These are phyloP conservation scores for Triplophysa tibetana DNA, from an alignment of 2,113 vertebrate species.

Conservation along the genomic window DNA sequence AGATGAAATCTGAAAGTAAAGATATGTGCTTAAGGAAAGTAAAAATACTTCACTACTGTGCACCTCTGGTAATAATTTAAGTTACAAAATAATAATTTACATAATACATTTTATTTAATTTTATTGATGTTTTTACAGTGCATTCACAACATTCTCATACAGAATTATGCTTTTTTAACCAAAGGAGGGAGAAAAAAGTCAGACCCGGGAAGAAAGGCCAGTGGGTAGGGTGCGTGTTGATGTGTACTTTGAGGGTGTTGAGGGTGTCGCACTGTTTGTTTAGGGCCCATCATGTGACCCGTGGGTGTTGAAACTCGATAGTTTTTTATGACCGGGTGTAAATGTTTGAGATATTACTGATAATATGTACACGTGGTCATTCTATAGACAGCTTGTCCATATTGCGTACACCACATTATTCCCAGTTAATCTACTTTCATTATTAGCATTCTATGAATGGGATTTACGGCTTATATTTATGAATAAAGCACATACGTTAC, in stretches of 20 bases:
- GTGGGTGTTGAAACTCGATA: background rate
- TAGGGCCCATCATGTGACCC: background rate
- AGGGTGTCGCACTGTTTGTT: constrained; percentile 8
- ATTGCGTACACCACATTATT: background rate
- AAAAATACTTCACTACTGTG: too few species aligned
- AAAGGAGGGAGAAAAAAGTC: too few species aligned
- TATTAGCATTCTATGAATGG: background rate
- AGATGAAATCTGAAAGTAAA: too few species aligned
- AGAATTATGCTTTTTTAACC: background rate
- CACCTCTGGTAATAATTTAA: too few species aligned
- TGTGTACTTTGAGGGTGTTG: background rate
- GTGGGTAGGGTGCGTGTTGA: background rate
- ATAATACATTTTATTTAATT: too few species aligned
- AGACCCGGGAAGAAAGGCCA: too few species aligned
- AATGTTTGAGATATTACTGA: constrained; percentile 21
- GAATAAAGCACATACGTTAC: constrained; percentile 20
- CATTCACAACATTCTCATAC: background rate
- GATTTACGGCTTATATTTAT: constrained; percentile 9
- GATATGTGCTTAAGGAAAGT: too few species aligned
- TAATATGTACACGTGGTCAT: background rate
- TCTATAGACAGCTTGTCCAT: background rate
- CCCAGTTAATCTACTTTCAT: background rate
- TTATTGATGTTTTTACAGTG: too few species aligned
- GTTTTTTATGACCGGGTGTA: constrained; percentile 20
- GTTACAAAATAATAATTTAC: too few species aligned